Evolutionary conservation across 2,797 vertebrate genomes (phyloP).

Genomic region (Melanotaenia maccullochi): DNA sequence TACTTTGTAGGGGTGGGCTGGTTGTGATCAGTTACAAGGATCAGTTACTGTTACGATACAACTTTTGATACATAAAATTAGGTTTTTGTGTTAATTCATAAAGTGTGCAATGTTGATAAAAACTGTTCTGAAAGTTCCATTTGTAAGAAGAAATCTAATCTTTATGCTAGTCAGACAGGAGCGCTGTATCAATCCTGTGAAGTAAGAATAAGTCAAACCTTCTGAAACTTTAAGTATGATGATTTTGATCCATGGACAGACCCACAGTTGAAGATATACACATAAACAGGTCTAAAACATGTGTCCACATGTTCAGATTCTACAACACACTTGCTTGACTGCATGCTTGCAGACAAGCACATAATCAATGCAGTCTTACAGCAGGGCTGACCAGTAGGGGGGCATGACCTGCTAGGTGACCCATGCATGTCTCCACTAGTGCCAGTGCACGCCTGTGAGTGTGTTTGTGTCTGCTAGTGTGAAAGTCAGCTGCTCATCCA

Average conservation of each 20-base stretch:
- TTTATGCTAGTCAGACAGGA: slow-evolving; percentile 16
- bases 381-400: slow-evolving; percentile 76
- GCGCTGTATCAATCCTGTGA: background rate
- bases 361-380: slow-evolving; percentile 78
- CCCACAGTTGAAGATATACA: background rate
- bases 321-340: slow-evolving; percentile 66
- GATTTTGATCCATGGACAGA: slow-evolving; percentile 13
- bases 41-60: background rate
- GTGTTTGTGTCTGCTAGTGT: slow-evolving; percentile 63
- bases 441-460: slow-evolving; percentile 63
- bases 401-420: slow-evolving; percentile 81
- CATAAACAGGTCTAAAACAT: slow-evolving; percentile 22
- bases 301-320: slow-evolving; percentile 40
- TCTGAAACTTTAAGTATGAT: slow-evolving; percentile 9
- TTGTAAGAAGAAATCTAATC: background rate
- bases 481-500: slow-evolving; percentile 72
- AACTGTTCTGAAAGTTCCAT: background rate
- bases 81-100: background rate
- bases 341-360: slow-evolving; percentile 69
- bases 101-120: background rate
- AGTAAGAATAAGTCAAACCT: background rate
- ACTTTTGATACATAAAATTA: background rate
- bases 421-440: slow-evolving; percentile 74
- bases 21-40: slow-evolving; percentile 1
- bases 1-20: slow-evolving; percentile 7